Percentiles rank a stretch among this genome's conserved stretches.
These are phyloP conservation scores for Thysanoteuthis rhombus DNA, from an alignment of 2,888 invertebrate genomes.

Conservation along the genomic window DNA sequence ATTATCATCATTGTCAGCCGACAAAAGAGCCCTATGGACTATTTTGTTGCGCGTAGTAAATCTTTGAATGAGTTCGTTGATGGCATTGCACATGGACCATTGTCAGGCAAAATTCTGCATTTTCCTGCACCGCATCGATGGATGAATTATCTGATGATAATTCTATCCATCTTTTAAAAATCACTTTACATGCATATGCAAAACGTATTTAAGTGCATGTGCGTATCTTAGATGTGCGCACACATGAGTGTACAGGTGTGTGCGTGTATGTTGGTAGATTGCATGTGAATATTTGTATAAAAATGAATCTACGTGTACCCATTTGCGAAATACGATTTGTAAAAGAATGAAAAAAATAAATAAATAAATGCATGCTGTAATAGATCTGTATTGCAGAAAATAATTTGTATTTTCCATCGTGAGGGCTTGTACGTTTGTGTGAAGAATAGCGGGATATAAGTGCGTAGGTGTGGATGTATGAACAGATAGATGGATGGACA, in stretches of 20 bases:
- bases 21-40: background rate
- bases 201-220: background rate
- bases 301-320: too few species aligned
- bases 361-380: background rate
- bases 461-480: too few species aligned
- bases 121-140: background rate
- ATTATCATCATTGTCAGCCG: background rate
- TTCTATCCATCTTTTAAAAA: background rate
- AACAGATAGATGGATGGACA: too few species aligned
- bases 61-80: background rate
- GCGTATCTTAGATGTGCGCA: background rate
- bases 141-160: background rate
- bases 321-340: background rate
- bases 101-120: conserved; percentile 12
- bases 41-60: background rate
- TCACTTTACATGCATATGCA: background rate
- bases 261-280: background rate
- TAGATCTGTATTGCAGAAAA: background rate
- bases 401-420: background rate
- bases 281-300: background rate
- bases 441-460: too few species aligned
- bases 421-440: too few species aligned
- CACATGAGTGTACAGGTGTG: background rate
- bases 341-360: background rate
- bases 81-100: background rate